These are phyloP conservation scores for Hyposoter dolosus DNA, from an alignment of 2,888 invertebrate species.

Conservation along the genomic window DNA sequence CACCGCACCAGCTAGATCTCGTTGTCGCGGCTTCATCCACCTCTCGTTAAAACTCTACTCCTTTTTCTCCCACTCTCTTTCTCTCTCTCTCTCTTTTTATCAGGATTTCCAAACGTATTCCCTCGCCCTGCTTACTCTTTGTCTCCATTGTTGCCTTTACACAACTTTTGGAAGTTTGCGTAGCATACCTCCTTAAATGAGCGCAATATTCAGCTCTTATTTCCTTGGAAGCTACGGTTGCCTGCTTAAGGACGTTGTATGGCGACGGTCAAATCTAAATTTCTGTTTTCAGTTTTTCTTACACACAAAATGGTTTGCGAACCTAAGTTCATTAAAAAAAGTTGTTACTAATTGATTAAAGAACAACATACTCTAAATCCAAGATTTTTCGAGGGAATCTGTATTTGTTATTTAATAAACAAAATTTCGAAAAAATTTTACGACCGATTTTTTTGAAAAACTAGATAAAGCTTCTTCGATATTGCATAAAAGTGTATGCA, in stretches of 20 bases:
- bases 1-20: conserved; percentile 50
- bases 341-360: too few relatives aligned
- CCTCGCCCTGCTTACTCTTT: conserved; percentile 9
- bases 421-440: too few relatives aligned
- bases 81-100: conserved; percentile 2
- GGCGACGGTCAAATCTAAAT: too few relatives aligned
- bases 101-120: conserved; percentile 11
- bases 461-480: too few relatives aligned
- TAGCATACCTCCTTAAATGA: conserved; percentile 46
- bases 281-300: too few relatives aligned
- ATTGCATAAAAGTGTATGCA: too few relatives aligned
- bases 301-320: too few relatives aligned
- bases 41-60: conserved; percentile 68
- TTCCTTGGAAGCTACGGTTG: conserved; percentile 18
- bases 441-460: too few relatives aligned
- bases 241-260: conserved; percentile 59
- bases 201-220: conserved; percentile 5
- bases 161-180: conserved; percentile 45
- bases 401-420: too few relatives aligned
- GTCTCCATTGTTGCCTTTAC: conserved; percentile 56
- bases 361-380: too few relatives aligned
- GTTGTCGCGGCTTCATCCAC: conserved; percentile 65
- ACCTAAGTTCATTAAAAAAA: too few relatives aligned
- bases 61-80: conserved; percentile 36
- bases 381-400: too few relatives aligned